Evolutionary conservation across 2,113 vertebrate genomes (phyloP), one percentile per base, ranked within the genome.

Genomic region (Probosciger aterrimus): DNA sequence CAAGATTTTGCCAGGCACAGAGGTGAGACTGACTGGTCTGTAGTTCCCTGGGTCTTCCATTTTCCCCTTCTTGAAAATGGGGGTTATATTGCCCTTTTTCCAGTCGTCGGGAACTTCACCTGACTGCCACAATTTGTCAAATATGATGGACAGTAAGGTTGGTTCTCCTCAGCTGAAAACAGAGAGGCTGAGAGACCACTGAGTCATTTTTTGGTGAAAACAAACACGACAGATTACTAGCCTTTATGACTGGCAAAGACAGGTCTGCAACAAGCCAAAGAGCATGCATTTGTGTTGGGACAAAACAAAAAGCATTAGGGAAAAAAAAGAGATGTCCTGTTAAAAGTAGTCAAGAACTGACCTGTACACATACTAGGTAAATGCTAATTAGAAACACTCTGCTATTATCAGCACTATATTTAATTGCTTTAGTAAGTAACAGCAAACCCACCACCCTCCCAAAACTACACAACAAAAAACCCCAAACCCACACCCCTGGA

Each of bases 401-500:
- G 30, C 41, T 88, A n/a, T 30, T 52, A 73, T 2, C 7, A 46
- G 25, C 46, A 46, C 47, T 46, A 31, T 18, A 71, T 52, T 76
- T 22, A 86, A 62, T 14, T 57, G 25, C 57, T 71, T 89, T 76
- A 65, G 23, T 31, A 73, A 55, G 27, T 16, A 76, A 71, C 22
- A n/a, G 10, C 41, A 77, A 70, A 50, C 2, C 4, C 30, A 20
- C 2, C 6, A 5, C 6, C 7, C 16, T 7, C 4, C 11, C 7
- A 11, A 49, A 79, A 47, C 22, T 11, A 62, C 31, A 79, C 17
- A 70, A 83, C 6, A 41, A 62, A 70, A 37, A 28, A 4, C 0
- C 3, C 37, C 16, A 33, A 59, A 47, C 1, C 5, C 25, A 11
- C 25, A 55, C 3, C 6, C 37, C 47, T 78, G 46, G n/a, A 65